Evolutionary conservation across 2,113 vertebrate genomes (phyloP).

Genomic region (Cephalopholis sonnerati): DNA sequence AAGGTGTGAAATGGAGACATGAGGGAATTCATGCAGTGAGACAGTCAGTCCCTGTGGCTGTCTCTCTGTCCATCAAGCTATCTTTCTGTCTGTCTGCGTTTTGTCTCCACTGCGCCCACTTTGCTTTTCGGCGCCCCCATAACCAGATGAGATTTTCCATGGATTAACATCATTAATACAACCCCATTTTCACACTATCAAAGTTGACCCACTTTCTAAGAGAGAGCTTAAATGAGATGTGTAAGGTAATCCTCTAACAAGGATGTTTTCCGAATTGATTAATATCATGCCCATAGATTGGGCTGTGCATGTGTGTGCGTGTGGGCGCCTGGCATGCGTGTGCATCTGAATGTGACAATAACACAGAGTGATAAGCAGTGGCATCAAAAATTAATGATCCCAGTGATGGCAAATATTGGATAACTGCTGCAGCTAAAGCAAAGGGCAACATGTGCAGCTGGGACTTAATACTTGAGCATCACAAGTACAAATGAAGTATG

Average conservation of each 20-base stretch:
- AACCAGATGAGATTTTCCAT: slow-evolving; percentile 60
- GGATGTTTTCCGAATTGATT: slow-evolving; percentile 63
- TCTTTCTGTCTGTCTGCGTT: slow-evolving; percentile 34
- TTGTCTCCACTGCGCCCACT: slow-evolving; percentile 11
- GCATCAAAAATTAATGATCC: slow-evolving; percentile 3
- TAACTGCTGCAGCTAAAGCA: background rate
- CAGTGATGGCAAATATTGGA: background rate
- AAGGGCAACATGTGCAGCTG: background rate
- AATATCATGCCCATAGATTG: slow-evolving; percentile 48
- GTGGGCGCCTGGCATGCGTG: background rate
- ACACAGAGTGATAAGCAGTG: background rate
- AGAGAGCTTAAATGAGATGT: slow-evolving; percentile 66
- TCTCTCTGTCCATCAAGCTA: slow-evolving; percentile 38
- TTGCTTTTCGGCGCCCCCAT: background rate
- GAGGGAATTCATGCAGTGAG: slow-evolving; percentile 62
- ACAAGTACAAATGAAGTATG: background rate
- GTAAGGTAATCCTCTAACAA: slow-evolving; percentile 72
- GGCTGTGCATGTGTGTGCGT: background rate
- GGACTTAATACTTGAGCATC: background rate
- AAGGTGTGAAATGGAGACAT: slow-evolving; percentile 64
- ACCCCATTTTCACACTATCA: slow-evolving; percentile 65
- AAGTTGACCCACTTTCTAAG: slow-evolving; percentile 68
- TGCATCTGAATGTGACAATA: slow-evolving; percentile 1
- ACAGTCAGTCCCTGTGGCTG: slow-evolving; percentile 36
- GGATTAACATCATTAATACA: slow-evolving; percentile 74